Percentiles rank a stretch among this genome's conserved stretches.
phyloP scores from a whole-genome alignment of 2,888 invertebrate species.

The Suillia variegata region DNA sequence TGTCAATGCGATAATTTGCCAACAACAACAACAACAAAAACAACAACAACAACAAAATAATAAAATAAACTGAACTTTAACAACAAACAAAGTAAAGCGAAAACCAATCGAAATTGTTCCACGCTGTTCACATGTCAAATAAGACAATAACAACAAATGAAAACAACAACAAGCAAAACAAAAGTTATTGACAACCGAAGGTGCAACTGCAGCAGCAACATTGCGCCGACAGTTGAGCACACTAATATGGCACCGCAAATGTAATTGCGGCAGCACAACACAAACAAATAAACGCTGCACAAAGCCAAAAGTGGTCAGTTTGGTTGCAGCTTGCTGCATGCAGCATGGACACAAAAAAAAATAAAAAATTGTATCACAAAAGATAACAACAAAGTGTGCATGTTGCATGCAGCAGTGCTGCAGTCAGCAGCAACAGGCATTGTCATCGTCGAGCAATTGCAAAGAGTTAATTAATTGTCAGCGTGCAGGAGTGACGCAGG shows the following conservation, averaged over 20 bases:
- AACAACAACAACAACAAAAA: constrained; percentile 3
- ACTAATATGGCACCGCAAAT: background rate
- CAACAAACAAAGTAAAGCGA: background rate
- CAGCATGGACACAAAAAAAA: background rate
- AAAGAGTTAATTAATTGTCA: constrained; percentile 1
- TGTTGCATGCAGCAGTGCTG: background rate
- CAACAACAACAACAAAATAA: constrained; percentile 19
- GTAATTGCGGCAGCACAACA: background rate
- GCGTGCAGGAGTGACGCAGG: background rate
- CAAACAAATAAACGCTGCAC: background rate
- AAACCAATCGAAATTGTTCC: background rate
- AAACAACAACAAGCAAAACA: background rate
- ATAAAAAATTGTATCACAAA: background rate
- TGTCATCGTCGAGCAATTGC: background rate
- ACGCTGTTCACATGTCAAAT: no score
- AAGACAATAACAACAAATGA: background rate
- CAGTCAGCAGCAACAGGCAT: background rate
- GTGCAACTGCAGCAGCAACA: background rate
- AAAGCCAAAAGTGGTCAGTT: constrained; percentile 1
- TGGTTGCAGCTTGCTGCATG: background rate
- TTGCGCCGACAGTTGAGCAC: background rate
- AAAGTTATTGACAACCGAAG: background rate
- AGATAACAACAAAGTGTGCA: background rate
- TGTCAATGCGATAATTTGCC: constrained; percentile 7
- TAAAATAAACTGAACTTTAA: background rate